phyloP scores from a whole-genome alignment of 2,797 vertebrate species.

The Paratrypauchen microcephalus region DNA sequence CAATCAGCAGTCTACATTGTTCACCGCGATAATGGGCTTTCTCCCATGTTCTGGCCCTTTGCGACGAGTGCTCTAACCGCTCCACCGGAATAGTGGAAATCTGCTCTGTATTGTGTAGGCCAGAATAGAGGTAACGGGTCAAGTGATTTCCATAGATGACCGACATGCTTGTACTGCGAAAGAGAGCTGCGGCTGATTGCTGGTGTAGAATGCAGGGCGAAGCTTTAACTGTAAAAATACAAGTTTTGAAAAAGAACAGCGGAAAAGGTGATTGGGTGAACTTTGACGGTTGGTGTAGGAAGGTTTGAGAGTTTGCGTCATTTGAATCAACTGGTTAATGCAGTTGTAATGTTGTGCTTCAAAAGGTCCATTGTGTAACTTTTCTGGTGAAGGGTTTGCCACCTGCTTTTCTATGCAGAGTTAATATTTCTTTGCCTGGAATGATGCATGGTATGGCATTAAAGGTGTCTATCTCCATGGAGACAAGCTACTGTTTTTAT shows the following conservation, averaged over 20 bases:
- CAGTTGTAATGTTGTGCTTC: neutral
- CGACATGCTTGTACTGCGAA: slow-evolving; percentile 12
- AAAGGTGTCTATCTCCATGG: too few species aligned
- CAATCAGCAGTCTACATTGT: slow-evolving; percentile 22
- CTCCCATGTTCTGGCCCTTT: slow-evolving; percentile 6
- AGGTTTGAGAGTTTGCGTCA: neutral
- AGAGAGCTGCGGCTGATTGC: slow-evolving; percentile 17
- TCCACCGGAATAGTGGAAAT: slow-evolving; percentile 23
- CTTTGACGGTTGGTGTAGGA: neutral
- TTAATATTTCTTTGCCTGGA: too few species aligned
- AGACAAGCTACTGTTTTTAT: too few species aligned
- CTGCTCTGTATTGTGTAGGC: slow-evolving; percentile 30
- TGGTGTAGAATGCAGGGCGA: slow-evolving; percentile 14
- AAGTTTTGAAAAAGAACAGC: neutral
- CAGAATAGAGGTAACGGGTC: slow-evolving; percentile 28
- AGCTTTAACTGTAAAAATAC: slow-evolving; percentile 13
- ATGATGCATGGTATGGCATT: too few species aligned
- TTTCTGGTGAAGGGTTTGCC: too few species aligned
- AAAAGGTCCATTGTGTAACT: too few species aligned
- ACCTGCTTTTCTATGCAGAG: too few species aligned
- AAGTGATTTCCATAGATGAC: slow-evolving; percentile 39
- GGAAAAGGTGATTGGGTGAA: neutral
- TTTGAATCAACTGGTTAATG: neutral
- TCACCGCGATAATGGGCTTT: slow-evolving; percentile 20
- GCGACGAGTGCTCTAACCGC: slow-evolving; percentile 16